phyloP scores from a whole-genome alignment of 2,113 vertebrate genomes.

The Centrocercus urophasianus region DNA sequence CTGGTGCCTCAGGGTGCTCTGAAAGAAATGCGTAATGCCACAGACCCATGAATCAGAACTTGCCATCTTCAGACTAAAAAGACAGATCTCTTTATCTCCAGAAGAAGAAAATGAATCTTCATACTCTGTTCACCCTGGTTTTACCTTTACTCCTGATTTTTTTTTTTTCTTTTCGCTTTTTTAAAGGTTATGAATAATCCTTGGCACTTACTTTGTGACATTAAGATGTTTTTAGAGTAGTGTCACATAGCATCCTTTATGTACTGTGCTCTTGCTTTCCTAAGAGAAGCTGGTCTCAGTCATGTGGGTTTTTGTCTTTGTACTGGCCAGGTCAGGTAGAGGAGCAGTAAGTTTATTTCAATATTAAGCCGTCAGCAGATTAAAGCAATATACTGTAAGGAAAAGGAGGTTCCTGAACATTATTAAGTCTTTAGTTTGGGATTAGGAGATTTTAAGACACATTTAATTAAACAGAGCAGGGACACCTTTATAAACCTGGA shows the following conservation, averaged over 20 bases:
- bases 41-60: background rate
- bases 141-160: background rate
- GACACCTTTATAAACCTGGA: constrained; percentile 61
- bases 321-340: constrained; percentile 3
- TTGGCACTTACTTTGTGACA: background rate
- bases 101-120: background rate
- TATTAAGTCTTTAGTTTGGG: constrained; percentile 72
- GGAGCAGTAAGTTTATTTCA: constrained; percentile 49
- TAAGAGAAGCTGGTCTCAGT: background rate
- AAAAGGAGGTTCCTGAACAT: constrained; percentile 50
- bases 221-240: background rate
- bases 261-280: background rate
- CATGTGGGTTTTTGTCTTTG: background rate
- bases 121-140: rapidly evolving
- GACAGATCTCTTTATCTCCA: background rate
- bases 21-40: background rate
- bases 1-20: background rate
- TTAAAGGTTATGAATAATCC: background rate
- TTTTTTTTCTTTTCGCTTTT: background rate
- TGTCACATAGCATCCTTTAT: background rate
- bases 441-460: constrained; percentile 77
- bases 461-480: constrained; percentile 79
- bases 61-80: background rate
- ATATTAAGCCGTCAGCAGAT: constrained; percentile 67
- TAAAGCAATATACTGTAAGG: constrained; percentile 63